phyloP scores from a whole-genome alignment of 2,797 vertebrate species.

The Helicolenus hilgendorfi region DNA sequence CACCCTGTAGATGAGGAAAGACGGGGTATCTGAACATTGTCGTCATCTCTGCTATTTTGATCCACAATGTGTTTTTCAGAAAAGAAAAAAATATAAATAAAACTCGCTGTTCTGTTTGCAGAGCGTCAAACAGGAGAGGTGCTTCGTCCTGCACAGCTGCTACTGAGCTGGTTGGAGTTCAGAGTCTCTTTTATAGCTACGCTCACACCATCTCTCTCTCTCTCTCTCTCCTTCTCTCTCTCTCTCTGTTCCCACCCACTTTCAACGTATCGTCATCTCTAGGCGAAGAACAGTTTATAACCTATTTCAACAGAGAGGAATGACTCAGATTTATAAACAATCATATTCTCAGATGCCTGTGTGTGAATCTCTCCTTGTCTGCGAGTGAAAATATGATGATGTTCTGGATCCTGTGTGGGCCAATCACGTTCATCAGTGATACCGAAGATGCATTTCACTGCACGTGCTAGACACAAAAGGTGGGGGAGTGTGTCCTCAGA shows the following conservation, averaged over 20 bases:
- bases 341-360: neutral
- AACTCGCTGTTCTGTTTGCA: conserved; percentile 14
- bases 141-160: conserved; percentile 61
- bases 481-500: conserved; percentile 19
- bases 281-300: neutral
- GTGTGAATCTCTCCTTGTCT: neutral
- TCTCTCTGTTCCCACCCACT: conserved; percentile 18
- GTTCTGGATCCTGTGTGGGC: neutral
- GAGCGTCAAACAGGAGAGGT: conserved; percentile 30
- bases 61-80: neutral
- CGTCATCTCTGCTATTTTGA: conserved; percentile 77
- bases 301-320: neutral
- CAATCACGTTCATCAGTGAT: conserved; percentile 16
- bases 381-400: neutral
- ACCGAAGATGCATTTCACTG: conserved; percentile 9
- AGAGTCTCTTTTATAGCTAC: conserved; percentile 75
- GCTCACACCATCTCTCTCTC: neutral
- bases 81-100: conserved; percentile 1
- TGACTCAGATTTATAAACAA: conserved; percentile 25
- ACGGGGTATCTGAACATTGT: conserved; percentile 87
- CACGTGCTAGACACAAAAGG: conserved; percentile 50
- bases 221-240: neutral
- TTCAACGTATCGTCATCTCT: conserved; percentile 5
- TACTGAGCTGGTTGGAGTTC: conserved; percentile 69
- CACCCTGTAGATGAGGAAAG: conserved; percentile 89